Conservation (phyloP, 2,797 vertebrate species). For the Cirrhinus mrigala region DNA sequence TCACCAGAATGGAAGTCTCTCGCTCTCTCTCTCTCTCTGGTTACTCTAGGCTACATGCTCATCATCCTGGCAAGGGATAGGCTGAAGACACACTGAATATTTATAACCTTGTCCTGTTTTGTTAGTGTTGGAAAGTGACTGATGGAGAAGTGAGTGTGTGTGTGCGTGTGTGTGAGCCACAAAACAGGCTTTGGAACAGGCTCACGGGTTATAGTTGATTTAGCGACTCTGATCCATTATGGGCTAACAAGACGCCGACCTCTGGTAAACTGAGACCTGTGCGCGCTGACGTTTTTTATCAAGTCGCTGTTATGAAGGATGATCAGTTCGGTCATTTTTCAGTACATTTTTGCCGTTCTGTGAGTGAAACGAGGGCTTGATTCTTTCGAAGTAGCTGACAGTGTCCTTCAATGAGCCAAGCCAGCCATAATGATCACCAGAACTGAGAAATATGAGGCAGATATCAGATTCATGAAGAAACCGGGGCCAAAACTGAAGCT, state of each 20-base stretch:
- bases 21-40: conserved; percentile 49
- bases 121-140: conserved; percentile 71
- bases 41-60: conserved; percentile 59
- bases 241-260: conserved; percentile 35
- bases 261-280: conserved; percentile 38
- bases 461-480: conserved; percentile 42
- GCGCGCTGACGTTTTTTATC: conserved; percentile 19
- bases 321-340: not conserved
- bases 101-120: conserved; percentile 65
- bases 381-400: conserved; percentile 31
- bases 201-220: conserved; percentile 39
- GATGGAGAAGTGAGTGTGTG: conserved; percentile 58
- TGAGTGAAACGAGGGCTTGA: not conserved
- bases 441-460: conserved; percentile 41
- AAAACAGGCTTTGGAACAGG: conserved; percentile 54
- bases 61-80: conserved; percentile 60
- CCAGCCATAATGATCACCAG: conserved; percentile 23
- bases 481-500: conserved; percentile 3
- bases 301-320: not conserved
- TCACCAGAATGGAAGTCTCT: conserved; percentile 59
- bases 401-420: conserved; percentile 36
- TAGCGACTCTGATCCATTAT: conserved; percentile 46
- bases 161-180: conserved; percentile 46
- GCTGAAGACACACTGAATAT: conserved; percentile 67
- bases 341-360: not conserved